Base-by-base conservation (phyloP, 2,888 invertebrate genomes). In the Venusia cambrica region DNA sequence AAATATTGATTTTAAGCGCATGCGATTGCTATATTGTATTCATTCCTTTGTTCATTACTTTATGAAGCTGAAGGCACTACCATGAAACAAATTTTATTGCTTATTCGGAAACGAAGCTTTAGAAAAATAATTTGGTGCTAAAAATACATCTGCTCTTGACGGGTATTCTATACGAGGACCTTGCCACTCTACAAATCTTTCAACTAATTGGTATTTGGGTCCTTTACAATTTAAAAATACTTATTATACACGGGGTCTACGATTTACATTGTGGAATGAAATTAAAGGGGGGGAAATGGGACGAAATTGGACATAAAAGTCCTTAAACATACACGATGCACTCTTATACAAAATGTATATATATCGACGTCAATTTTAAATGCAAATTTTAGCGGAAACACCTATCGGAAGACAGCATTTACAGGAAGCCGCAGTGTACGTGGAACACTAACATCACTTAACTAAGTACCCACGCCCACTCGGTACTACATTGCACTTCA, bases 31-130 rank as follows among this genome's bases (percentile, higher is more conserved):
- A 67, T 71, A 74, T 65, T 72, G 73, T 75, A 70, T 68, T 51
- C 58, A 51, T 55, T 39, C 38, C 62, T 65, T 66, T 73, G 73
- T 67, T 67, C 51, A 68, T 69, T 65, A 66, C 68, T 72, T 69
- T 72, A 74, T 70, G 64, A 87, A 84, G 85, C 85, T 78, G 78
- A 87, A 87, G 85, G 85, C 85, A 87, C 85, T 85, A 87, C 85
- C 64, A 71, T 77, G 65, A 81, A 85, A 79, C 63, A 58, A 80
- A 79, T 57, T 57, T 77, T 79, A 81, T 84, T 83, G 80, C 80
- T 83, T 73, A 56, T 64, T 59, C 78, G 78, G 80, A 80, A 81
- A 75, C 66, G 69, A 76, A 81, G 83, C 79, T 56, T 77, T 80
- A 75, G 71, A 80, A 80, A 83, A 81, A 80, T 76, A 81, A 81